These are phyloP conservation scores for Sapajus apella DNA, from an alignment of 2,113 vertebrate species.

Conservation along the genomic window DNA sequence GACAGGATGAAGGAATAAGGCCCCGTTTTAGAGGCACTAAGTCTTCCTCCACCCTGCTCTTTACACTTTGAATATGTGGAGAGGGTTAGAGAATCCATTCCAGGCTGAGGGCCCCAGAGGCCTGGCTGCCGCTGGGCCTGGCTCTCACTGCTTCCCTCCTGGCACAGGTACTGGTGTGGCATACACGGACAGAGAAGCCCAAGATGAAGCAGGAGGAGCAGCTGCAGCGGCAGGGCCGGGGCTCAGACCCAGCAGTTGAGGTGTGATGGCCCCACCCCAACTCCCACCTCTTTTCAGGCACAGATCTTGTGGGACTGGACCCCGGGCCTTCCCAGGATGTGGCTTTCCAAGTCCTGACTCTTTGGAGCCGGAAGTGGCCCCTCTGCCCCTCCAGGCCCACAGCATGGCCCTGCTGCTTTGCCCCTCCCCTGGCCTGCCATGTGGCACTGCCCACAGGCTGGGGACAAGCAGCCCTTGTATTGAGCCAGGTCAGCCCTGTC, in stretches of 20 bases:
- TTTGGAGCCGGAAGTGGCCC: conserved; percentile 11
- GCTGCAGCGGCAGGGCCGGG: conserved; percentile 90
- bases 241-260: conserved; percentile 90
- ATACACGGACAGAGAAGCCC: conserved; percentile 94
- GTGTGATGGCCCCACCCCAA: conserved; percentile 81
- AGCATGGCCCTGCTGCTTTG: conserved; percentile 39
- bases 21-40: neutral
- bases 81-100: neutral
- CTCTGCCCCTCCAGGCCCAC: conserved; percentile 1
- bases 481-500: conserved; percentile 32
- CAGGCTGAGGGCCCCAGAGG: neutral
- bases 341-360: conserved; percentile 49
- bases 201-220: conserved; percentile 95
- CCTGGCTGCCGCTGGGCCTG: neutral
- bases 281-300: neutral
- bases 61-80: neutral
- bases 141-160: neutral
- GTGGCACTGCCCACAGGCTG: conserved; percentile 58
- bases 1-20: neutral
- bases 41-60: neutral
- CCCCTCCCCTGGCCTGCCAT: conserved; percentile 10
- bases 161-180: conserved; percentile 93
- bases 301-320: neutral
- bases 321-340: conserved; percentile 14
- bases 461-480: conserved; percentile 67